These are phyloP conservation scores for Magallana gigas DNA, from an alignment of 1,140 invertebrate genomes.

Conservation along the genomic window DNA sequence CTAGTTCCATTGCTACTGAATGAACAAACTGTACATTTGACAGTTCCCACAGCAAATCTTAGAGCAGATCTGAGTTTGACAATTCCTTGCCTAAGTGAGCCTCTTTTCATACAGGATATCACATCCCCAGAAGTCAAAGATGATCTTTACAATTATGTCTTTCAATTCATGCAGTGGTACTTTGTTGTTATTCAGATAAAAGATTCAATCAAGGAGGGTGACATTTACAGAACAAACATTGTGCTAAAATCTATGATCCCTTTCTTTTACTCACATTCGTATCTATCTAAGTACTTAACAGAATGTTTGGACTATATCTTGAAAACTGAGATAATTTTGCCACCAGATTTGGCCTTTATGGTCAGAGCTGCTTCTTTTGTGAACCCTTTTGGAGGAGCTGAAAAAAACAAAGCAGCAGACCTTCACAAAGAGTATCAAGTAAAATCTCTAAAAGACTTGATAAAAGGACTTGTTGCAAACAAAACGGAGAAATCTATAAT, in stretches of 20 bases:
- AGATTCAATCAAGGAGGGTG: conserved; percentile 55
- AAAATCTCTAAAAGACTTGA: too few species aligned
- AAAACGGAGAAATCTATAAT: too few species aligned
- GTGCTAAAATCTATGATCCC: conserved; percentile 52
- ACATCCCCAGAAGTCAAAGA: not conserved
- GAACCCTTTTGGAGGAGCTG: not conserved
- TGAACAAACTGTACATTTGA: not conserved
- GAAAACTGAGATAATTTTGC: not conserved
- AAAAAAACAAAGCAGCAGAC: too few species aligned
- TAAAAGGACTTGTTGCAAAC: too few species aligned
- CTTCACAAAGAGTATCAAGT: too few species aligned
- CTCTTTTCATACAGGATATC: not conserved
- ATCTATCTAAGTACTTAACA: not conserved
- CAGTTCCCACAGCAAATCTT: not conserved
- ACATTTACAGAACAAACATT: conserved; percentile 48
- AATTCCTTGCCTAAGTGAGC: not conserved
- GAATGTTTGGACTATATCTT: not conserved
- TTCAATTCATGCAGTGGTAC: conserved; percentile 43
- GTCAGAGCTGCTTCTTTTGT: not conserved
- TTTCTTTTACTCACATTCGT: conserved; percentile 49
- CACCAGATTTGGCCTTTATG: not conserved
- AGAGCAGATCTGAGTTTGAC: not conserved
- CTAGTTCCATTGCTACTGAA: too few species aligned
- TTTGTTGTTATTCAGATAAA: conserved; percentile 17
- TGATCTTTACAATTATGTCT: conserved; percentile 34